phyloP scores from a whole-genome alignment of 2,113 vertebrate species.

The Amazona vittata region DNA sequence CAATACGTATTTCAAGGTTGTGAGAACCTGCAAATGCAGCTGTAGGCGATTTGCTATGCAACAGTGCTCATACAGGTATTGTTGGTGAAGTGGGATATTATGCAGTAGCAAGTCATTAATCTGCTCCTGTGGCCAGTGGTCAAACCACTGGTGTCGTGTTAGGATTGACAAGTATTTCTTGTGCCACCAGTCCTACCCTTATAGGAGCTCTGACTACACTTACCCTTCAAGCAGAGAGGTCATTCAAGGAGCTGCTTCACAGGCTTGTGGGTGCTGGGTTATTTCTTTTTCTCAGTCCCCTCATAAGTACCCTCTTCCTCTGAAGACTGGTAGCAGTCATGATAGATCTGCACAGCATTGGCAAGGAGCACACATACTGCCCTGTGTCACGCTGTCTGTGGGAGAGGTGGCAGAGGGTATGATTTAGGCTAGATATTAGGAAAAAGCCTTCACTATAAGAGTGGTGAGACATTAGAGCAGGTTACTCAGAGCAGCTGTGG shows the following conservation, averaged over 20 bases:
- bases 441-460: background rate
- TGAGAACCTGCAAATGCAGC: background rate
- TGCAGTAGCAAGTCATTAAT: background rate
- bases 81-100: background rate
- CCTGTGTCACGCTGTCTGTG: background rate
- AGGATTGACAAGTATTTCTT: background rate
- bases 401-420: background rate
- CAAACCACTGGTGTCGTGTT: background rate
- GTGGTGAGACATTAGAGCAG: background rate
- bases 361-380: background rate
- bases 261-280: background rate
- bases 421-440: background rate
- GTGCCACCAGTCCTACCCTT: background rate
- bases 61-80: rapidly evolving
- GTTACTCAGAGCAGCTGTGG: background rate
- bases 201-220: background rate
- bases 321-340: background rate
- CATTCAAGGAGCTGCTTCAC: background rate
- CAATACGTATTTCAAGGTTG: background rate
- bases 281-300: background rate
- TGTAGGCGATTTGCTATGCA: background rate
- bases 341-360: background rate
- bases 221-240: background rate
- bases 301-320: background rate
- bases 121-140: background rate